phyloP scores from a whole-genome alignment of 2,113 vertebrate genomes.

The Caretta caretta region DNA sequence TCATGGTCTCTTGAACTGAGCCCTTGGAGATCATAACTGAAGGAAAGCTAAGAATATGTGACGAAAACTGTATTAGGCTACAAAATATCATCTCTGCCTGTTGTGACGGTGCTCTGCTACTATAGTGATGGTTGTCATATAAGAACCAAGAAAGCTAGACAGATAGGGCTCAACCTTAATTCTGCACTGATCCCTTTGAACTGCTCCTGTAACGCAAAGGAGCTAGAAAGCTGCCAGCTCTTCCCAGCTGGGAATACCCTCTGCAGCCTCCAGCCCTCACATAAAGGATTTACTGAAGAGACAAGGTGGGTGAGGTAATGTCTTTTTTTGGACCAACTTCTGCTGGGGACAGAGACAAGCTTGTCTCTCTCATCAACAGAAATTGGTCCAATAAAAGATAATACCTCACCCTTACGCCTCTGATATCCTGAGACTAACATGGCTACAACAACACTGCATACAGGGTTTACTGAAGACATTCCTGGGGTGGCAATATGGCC shows the following conservation, averaged over 20 bases:
- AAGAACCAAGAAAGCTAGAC: neutral
- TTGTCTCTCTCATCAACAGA: too few species aligned
- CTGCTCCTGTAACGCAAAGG: neutral
- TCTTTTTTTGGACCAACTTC: too few species aligned
- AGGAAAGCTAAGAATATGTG: neutral
- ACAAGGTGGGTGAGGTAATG: neutral
- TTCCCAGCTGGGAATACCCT: neutral
- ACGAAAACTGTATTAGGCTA: neutral
- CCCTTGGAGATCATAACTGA: neutral
- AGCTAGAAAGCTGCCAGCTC: neutral
- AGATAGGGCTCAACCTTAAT: neutral
- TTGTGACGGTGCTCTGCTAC: neutral
- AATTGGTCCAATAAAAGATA: too few species aligned
- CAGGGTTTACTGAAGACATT: neutral
- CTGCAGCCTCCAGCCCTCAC: neutral
- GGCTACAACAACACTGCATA: neutral
- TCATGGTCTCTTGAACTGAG: neutral
- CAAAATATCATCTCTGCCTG: neutral
- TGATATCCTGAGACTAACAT: neutral
- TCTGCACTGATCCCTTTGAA: neutral
- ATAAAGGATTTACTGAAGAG: neutral
- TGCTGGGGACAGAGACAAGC: too few species aligned
- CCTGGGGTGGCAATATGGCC: neutral
- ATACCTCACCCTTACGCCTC: neutral
- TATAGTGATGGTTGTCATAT: neutral